Base-by-base conservation (phyloP, 2,797 vertebrate genomes). In the Parotocinclus haroldoi region DNA sequence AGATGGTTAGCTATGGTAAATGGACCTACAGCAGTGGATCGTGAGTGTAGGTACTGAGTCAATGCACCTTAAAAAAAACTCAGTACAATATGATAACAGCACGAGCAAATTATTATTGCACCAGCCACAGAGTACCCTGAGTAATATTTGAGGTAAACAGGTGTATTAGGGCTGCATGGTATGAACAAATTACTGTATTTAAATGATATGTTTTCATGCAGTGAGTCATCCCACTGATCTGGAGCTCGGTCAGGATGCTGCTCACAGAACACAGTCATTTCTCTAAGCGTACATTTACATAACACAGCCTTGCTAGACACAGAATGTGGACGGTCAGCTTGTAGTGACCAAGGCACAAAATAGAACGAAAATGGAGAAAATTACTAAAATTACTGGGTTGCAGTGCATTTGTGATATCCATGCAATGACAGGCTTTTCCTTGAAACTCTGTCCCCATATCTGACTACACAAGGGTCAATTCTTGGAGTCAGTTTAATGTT, bases 131-230 rank as follows among this genome's bases (percentile, higher is more conserved):
- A 81, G 58, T 78, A 73, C 39, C 46, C 53, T 51, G 72, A 68
- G 69, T 79, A 45, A 79, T 74, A 17, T 52, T 58, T 77, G 63
- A 81, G 74, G 76, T 77, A 81, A 81, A 82, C 69, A 77, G 58
- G 42, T 67, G 13, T 64, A 76, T 58, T 71, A 46, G 4, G 12
- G 48, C 48, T 50, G 48, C 48, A 14, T 9, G 6, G n/a, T 50
- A 4, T 39, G 11, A 56, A 56, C 54, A 56, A 19, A 56, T 39
- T 9, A 39, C 9, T 10, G 7, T n/a, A 39, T 50, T 50, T 50
- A 50, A 50, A 50, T 14, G 2, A 50, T 50, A 14, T 50, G 14
- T 50, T 50, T 48, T 48, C 36, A 10, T 44, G 50, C 18, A 36
- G 11, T 56, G 63, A 66, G 53, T 66, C 63, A 66, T 57, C 62